phyloP scores from a whole-genome alignment of 2,113 vertebrate genomes.

The Paramisgurnus dabryanus region DNA sequence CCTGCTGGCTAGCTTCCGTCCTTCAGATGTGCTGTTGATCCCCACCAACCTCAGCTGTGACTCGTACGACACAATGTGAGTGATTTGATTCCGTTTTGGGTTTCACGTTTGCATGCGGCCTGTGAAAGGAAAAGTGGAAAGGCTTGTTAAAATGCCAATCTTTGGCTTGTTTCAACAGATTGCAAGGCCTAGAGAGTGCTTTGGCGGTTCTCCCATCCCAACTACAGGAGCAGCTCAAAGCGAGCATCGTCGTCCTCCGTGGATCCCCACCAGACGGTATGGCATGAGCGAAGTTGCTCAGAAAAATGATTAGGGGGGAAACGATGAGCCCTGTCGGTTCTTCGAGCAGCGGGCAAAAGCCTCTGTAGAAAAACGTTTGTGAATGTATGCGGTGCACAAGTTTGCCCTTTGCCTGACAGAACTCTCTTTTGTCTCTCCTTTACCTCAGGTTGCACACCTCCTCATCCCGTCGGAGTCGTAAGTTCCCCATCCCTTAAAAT shows the following conservation, averaged over 20 bases:
- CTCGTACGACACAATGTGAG: conserved; percentile 58
- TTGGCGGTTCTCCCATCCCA: neutral
- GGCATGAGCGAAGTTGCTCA: neutral
- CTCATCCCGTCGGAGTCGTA: too few relatives aligned
- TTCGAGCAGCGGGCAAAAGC: too few relatives aligned
- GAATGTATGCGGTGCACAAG: conserved; percentile 16
- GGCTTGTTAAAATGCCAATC: too few relatives aligned
- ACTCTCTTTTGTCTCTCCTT: too few relatives aligned
- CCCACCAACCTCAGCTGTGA: conserved; percentile 60
- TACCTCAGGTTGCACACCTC: too few relatives aligned
- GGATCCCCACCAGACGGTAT: neutral
- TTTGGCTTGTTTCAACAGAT: neutral
- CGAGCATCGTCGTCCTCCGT: neutral
- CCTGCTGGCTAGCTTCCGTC: conserved; percentile 52
- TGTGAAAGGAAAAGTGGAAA: too few relatives aligned
- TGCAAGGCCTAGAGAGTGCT: neutral
- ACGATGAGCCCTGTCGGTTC: too few relatives aligned
- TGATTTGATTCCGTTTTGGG: conserved; percentile 13
- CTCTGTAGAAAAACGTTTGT: too few relatives aligned
- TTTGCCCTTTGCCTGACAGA: too few relatives aligned
- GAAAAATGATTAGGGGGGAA: too few relatives aligned
- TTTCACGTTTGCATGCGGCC: neutral
- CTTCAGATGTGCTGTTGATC: conserved; percentile 47
- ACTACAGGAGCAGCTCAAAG: neutral
- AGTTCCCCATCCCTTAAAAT: too few relatives aligned